Evolutionary conservation across 2,888 invertebrate genomes (phyloP), one percentile per base, ranked within the genome.

Genomic region (Aspidiotus rigidus): DNA sequence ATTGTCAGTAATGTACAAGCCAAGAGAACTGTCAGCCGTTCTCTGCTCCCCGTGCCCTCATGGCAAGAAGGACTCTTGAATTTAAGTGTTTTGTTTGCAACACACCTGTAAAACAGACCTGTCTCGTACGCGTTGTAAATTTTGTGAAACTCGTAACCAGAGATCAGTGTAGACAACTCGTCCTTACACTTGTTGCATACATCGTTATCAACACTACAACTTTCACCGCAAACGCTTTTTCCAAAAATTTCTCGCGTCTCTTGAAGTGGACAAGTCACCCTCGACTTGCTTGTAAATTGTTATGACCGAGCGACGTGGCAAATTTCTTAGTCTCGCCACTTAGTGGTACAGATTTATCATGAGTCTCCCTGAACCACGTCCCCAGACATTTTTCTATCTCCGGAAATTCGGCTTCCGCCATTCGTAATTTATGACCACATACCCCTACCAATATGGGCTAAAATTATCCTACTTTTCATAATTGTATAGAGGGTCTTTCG

Each of bases 11-110:
- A n/a, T n/a, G n/a, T 70, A 44, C 40, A 54, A 42, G 63, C 75
- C 60, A 71, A n/a, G 41, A 70, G 55, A 41, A 71, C 62, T 28
- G 64, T 71, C 17, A 71, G 16, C 17, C 70, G 28, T 16, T 71
- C 74, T 72, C 77, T 77, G 61, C 76, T 76, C 64, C 75, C 71
- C 73, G 77, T 77, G 57, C 77, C 76, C 28, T 76, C 76, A 28
- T 71, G 72, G 70, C 77, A 77, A 70, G 76, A 60, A 69, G 75
- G 74, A 40, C 73, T 70, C 74, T 74, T 74, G 62, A 75, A 75
- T 39, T 71, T 71, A 11, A 75, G 62, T 2, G 74, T 75, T 73
- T 74, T 74, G 71, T 76, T 73, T 8, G 75, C 74, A 11, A 74
- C 63, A 70, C 72, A 72, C 70, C 74, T 74, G 67, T 71, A 75